Evolutionary conservation across 2,797 vertebrate genomes (phyloP).

Genomic region (Xyrichtys novacula): DNA sequence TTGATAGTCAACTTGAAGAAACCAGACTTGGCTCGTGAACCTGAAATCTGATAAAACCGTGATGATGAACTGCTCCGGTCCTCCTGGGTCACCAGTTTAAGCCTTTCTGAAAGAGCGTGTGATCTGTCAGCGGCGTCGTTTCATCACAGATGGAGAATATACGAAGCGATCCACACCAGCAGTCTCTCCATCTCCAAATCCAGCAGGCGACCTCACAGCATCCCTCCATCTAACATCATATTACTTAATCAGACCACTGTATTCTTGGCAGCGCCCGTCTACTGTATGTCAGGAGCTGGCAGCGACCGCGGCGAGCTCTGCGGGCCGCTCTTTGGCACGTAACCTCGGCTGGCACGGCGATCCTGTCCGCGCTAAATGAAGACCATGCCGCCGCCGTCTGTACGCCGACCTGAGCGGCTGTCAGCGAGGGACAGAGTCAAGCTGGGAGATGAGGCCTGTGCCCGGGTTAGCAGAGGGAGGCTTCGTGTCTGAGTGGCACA

Average conservation of each 20-base stretch:
- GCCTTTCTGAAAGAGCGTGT: slow-evolving; percentile 31
- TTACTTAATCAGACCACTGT: slow-evolving; percentile 52
- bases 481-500: slow-evolving; percentile 38
- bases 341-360: slow-evolving; percentile 49
- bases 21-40: too few species aligned
- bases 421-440: slow-evolving; percentile 31
- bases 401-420: slow-evolving; percentile 49
- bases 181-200: slow-evolving; percentile 50
- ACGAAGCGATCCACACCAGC: slow-evolving; percentile 14
- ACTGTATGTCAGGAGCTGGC: slow-evolving; percentile 70
- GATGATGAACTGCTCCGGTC: slow-evolving; percentile 1
- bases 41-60: too few species aligned
- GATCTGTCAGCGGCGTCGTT: slow-evolving; percentile 30
- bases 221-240: slow-evolving; percentile 58
- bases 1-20: too few species aligned
- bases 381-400: slow-evolving; percentile 55
- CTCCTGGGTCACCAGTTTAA: slow-evolving; percentile 30
- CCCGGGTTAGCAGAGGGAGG: slow-evolving; percentile 16
- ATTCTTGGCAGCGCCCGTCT: slow-evolving; percentile 60
- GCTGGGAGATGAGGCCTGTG: slow-evolving; percentile 42
- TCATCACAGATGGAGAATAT: slow-evolving; percentile 50
- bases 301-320: slow-evolving; percentile 36
- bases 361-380: slow-evolving; percentile 64
- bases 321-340: slow-evolving; percentile 57
- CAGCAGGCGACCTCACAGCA: slow-evolving; percentile 47